Conservation (phyloP, 1,140 invertebrate genomes). For the Mamestra configurata region DNA sequence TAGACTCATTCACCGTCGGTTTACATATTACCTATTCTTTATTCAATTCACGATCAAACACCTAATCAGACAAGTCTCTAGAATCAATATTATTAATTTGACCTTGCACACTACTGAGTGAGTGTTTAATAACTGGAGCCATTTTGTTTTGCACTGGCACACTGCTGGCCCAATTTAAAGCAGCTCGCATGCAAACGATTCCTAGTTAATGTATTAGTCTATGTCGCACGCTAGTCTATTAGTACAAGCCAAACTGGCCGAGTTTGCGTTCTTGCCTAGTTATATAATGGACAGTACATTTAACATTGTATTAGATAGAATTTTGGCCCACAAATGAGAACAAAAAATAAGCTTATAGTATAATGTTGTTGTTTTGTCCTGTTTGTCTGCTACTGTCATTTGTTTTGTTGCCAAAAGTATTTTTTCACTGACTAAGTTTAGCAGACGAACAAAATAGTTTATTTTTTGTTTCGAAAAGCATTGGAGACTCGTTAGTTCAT, state of each 20-base stretch:
- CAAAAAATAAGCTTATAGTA: not conserved
- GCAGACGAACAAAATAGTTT: no score
- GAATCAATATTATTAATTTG: constrained; percentile 8
- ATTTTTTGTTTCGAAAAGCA: no score
- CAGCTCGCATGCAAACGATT: constrained; percentile 9
- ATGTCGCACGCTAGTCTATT: constrained; percentile 15
- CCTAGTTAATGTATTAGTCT: constrained; percentile 23
- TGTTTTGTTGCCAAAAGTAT: not conserved
- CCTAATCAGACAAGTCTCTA: not conserved
- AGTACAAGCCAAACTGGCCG: constrained; percentile 8
- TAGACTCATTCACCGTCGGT: no score
- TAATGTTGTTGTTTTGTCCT: not conserved
- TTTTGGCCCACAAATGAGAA: not conserved
- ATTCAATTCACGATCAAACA: not conserved
- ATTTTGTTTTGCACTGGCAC: no score
- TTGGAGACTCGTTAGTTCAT: no score
- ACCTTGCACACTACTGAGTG: not conserved
- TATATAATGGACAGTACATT: not conserved
- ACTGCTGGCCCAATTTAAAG: not conserved
- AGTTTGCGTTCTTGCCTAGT: not conserved
- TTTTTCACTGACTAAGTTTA: not conserved
- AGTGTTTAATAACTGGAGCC: no score
- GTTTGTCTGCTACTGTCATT: not conserved
- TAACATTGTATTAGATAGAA: constrained; percentile 13
- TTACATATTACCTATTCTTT: not conserved